Evolutionary conservation across 64 coral and sea anemone genomes (phyloP).

Genomic region (Pachyseris speciosa): DNA sequence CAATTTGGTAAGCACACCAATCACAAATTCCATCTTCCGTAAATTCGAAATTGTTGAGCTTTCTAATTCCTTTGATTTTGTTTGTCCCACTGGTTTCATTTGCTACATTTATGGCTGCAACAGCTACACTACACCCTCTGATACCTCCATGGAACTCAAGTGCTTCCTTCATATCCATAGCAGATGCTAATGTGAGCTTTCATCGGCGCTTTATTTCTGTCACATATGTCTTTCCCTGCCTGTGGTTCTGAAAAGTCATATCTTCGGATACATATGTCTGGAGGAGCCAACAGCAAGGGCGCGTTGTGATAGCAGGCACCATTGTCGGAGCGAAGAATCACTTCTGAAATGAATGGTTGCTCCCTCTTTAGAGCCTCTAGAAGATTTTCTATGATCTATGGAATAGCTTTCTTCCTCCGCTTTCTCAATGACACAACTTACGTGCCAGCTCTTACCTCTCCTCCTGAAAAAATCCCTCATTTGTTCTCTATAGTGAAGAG

Average conservation of each 20-base stretch:
- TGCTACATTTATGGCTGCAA: neutral
- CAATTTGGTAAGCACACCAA: neutral
- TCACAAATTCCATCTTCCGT: neutral
- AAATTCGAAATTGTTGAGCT: neutral
- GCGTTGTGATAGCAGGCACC: constrained; percentile 60
- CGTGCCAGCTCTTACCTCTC: too few relatives aligned
- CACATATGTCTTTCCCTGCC: constrained; percentile 52
- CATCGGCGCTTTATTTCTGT: neutral
- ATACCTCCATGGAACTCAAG: neutral
- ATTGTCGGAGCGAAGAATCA: too few relatives aligned
- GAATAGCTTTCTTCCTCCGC: too few relatives aligned
- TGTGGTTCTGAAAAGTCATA: constrained; percentile 51
- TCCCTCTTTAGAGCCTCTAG: too few relatives aligned
- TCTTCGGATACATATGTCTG: neutral
- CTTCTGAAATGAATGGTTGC: too few relatives aligned
- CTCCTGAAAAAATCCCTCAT: too few relatives aligned
- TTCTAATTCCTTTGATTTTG: neutral
- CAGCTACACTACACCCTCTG: neutral
- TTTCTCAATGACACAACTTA: too few relatives aligned
- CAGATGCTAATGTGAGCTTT: neutral
- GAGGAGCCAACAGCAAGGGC: constrained; percentile 18
- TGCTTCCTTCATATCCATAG: neutral
- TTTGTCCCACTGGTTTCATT: neutral
- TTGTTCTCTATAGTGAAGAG: too few relatives aligned
- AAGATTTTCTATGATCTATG: too few relatives aligned